Evolutionary conservation across 1,140 invertebrate genomes (phyloP).

Genomic region (Thereuonema tuberculata): DNA sequence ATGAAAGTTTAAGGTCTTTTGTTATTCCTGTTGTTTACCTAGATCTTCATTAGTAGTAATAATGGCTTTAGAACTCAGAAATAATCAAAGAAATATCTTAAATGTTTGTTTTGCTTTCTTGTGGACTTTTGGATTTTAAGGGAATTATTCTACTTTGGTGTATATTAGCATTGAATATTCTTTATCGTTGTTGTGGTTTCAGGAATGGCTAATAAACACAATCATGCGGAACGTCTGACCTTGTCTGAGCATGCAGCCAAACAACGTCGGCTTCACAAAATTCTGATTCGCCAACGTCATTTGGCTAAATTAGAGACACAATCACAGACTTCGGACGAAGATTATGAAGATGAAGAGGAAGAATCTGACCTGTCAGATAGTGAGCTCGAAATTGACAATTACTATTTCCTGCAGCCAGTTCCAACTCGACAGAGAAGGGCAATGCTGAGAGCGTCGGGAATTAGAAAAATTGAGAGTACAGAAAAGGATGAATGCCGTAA

Average conservation of each 20-base stretch:
- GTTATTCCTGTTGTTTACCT: no score
- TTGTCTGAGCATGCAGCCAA: constrained; percentile 72
- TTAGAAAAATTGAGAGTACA: constrained; percentile 79
- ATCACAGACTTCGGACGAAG: constrained; percentile 10
- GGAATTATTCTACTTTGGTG: no score
- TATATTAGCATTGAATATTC: no score
- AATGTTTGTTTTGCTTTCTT: no score
- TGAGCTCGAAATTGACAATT: constrained; percentile 76
- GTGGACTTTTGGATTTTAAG: no score
- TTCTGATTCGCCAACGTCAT: constrained; percentile 57
- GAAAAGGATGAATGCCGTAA: constrained; percentile 91
- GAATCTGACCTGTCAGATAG: constrained; percentile 67
- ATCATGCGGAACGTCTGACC: constrained; percentile 57
- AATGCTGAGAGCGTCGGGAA: constrained; percentile 70
- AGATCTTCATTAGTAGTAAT: no score
- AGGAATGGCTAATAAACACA: constrained; percentile 76
- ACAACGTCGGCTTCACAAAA: constrained; percentile 65
- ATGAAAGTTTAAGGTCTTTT: no score
- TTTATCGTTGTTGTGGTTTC: no score
- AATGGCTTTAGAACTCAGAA: no score
- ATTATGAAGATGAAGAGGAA: constrained; percentile 34
- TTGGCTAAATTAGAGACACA: constrained; percentile 30
- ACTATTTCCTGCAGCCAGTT: constrained; percentile 80
- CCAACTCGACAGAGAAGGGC: constrained; percentile 77
- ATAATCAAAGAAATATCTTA: no score